Base-by-base conservation (phyloP, 2,888 invertebrate genomes). In the Nysson spinosus region DNA sequence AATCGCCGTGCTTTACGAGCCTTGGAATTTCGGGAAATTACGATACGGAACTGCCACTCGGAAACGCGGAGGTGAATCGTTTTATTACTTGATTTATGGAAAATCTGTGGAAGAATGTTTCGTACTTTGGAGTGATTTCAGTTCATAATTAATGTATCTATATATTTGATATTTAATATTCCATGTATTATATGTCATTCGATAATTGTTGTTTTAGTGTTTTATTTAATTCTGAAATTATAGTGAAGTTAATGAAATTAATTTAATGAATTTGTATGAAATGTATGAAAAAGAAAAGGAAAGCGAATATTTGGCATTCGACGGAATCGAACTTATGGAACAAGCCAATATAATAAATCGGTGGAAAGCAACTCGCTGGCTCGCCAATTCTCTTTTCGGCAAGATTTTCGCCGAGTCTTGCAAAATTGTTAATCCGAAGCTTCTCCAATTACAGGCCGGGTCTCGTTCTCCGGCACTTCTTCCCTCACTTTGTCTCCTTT, bases 401-500 rank as follows among this genome's bases (percentile, higher is more conserved):
- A 65, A 76, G 74, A 73, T 81, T 86, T 86, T 84, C 82, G 85
- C 82, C 82, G 82, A 86, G 81, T 79, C 81, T 82, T 77, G 83
- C 85, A 85, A 85, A 86, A 86, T 84, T 85, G 84, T 87, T 85
- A 86, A 87, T 86, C 83, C 83, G 71, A 78, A 82, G 83, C 83
- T 85, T 84, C 83, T 85, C 81, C 83, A 86, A 86, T 86, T 86
- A 84, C 76, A 73, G 69, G 66, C 54, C 55, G 62, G 70, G 66
- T 66, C 68, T 60, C 54, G 30, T 63, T 69, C 57, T 57, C 66
- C 61, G 50, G 43, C 52, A 60, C 47, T 72, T 66, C 50, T 43
- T 55, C 63, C 43, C 30, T 34, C 56, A 37, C 35, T 24, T 19
- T 20, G 9, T 35, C 61, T 52, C 56, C 67, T 64, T 57, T 43